Evolutionary conservation across 2,888 invertebrate genomes (phyloP).

Genomic region (Apomyelois bistriatella): DNA sequence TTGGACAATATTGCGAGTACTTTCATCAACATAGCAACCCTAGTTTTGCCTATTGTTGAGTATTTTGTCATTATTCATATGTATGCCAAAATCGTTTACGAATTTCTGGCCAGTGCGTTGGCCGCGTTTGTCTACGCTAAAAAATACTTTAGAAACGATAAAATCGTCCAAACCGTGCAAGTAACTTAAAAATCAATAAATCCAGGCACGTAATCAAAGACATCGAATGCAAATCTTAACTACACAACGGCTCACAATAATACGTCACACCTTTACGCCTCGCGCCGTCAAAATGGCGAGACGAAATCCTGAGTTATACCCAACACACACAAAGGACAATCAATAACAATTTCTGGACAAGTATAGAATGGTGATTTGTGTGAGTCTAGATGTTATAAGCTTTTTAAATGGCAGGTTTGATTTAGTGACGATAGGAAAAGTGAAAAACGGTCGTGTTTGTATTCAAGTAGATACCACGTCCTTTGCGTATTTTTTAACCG

Average conservation of each 20-base stretch:
- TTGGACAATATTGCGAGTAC: no score
- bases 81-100: no score
- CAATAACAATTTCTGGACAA: conserved; percentile 70
- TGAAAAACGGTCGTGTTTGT: conserved; percentile 2
- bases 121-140: no score
- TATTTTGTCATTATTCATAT: no score
- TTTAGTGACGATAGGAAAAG: conserved; percentile 4
- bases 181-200: conserved; percentile 8
- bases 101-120: no score
- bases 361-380: conserved; percentile 52
- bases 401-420: conserved; percentile 3
- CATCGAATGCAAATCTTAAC: conserved; percentile 29
- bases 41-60: no score
- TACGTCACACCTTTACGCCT: conserved; percentile 39
- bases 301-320: conserved; percentile 64
- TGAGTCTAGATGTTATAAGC: conserved; percentile 16
- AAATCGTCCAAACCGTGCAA: not conserved
- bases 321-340: conserved; percentile 57
- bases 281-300: conserved; percentile 55
- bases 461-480: no score
- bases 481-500: no score
- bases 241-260: conserved; percentile 21
- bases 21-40: no score
- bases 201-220: conserved; percentile 21
- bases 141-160: no score